Percentiles rank a stretch among this genome's conserved stretches.
Conservation (phyloP, 2,113 vertebrate species). For the Orientallactaga bullata region DNA sequence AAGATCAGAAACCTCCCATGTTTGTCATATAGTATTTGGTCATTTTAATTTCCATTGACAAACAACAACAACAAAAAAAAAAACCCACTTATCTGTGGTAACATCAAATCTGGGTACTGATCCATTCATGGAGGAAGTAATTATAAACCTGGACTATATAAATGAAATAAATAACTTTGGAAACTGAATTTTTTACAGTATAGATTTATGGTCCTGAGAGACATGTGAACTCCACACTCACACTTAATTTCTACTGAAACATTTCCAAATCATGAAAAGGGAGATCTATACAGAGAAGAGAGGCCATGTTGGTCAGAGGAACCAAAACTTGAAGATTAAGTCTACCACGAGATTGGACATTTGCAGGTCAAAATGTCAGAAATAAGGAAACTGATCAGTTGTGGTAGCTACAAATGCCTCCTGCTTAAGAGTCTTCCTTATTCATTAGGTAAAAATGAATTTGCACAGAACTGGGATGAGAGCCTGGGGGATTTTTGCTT, state of each 20-base stretch:
- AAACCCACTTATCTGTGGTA: too few relatives aligned
- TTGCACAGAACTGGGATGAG: rapidly evolving
- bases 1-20: neutral
- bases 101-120: neutral
- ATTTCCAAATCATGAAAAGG: neutral
- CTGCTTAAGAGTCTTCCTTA: neutral
- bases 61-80: too few relatives aligned
- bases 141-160: neutral
- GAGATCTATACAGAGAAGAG: too few relatives aligned
- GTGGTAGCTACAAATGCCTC: neutral
- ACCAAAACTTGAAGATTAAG: neutral
- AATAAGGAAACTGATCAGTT: neutral
- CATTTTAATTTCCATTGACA: neutral
- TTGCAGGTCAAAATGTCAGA: neutral
- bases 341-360: neutral
- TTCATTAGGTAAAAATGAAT: neutral
- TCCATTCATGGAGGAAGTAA: neutral
- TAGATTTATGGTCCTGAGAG: neutral
- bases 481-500: rapidly evolving
- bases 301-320: neutral
- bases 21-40: neutral
- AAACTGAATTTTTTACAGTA: neutral
- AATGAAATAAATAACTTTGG: neutral
- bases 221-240: too few relatives aligned
- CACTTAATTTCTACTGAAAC: neutral